phyloP scores from a whole-genome alignment of 2,888 invertebrate species.

The Copidosoma aretas region DNA sequence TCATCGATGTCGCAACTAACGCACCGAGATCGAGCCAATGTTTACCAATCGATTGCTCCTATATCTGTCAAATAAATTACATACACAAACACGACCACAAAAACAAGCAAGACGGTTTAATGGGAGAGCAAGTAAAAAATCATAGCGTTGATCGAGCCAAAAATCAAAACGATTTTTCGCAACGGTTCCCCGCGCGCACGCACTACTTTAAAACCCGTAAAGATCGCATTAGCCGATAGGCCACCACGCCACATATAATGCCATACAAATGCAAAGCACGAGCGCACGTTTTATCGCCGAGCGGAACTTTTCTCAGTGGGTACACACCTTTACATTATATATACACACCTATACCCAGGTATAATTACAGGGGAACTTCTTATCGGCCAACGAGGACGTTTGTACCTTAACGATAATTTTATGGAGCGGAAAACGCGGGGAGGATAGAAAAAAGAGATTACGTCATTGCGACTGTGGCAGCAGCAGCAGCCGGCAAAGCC shows the following conservation, averaged over 20 bases:
- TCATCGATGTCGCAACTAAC: no score
- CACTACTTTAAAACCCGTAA: background rate
- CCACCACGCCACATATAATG: no score
- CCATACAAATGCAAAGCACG: background rate
- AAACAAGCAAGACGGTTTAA: no score
- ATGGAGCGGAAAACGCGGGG: background rate
- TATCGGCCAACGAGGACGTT: slow-evolving; percentile 24
- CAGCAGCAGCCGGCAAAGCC: background rate
- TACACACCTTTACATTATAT: background rate
- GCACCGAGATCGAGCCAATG: no score
- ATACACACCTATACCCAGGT: no score
- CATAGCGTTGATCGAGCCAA: no score
- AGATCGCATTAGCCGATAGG: no score
- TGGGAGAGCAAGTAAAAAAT: no score
- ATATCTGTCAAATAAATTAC: no score
- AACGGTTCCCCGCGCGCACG: background rate
- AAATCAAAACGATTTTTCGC: no score
- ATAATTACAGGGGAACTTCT: background rate
- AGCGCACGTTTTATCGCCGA: slow-evolving; percentile 3
- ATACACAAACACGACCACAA: no score
- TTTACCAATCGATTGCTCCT: no score
- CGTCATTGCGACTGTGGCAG: background rate
- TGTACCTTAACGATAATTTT: slow-evolving; percentile 24
- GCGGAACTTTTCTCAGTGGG: background rate
- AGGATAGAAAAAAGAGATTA: background rate